These are phyloP conservation scores for Hypselothyrea guttata DNA, from an alignment of 2,888 invertebrate species.

Conservation along the genomic window DNA sequence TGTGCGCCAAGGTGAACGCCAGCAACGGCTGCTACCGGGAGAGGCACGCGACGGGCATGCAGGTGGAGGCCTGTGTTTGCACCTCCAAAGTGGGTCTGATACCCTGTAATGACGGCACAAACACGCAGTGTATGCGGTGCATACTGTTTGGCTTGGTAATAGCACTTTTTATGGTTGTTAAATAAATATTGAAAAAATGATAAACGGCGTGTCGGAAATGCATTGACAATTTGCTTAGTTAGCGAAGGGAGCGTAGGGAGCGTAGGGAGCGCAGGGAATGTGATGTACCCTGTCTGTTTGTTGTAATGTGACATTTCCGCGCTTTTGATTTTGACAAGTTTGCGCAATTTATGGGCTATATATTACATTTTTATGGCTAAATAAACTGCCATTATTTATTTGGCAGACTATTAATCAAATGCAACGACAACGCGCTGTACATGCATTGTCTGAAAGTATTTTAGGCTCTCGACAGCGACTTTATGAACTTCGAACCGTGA, in stretches of 20 bases:
- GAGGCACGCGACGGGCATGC: conserved; percentile 82
- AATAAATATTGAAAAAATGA: conserved; percentile 48
- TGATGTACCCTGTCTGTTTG: conserved; percentile 6
- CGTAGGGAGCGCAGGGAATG: background rate
- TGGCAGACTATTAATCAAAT: conserved; percentile 60
- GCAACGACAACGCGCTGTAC: conserved; percentile 31
- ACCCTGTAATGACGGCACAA: conserved; percentile 82
- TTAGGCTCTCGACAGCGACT: background rate
- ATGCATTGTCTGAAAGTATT: conserved; percentile 20
- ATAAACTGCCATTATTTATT: conserved; percentile 65
- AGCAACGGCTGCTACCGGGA: conserved; percentile 85
- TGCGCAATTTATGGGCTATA: conserved; percentile 49
- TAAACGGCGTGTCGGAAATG: conserved; percentile 26
- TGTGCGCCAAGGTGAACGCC: conserved; percentile 86
- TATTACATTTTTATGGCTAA: conserved; percentile 50
- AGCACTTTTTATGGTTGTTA: conserved; percentile 33
- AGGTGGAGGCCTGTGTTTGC: conserved; percentile 84
- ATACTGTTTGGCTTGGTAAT: conserved; percentile 45
- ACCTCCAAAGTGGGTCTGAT: conserved; percentile 79
- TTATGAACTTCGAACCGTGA: too few species aligned
- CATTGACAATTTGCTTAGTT: conserved; percentile 38
- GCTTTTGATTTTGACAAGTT: conserved; percentile 65
- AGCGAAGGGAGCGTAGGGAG: background rate
- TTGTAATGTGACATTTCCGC: conserved; percentile 60
- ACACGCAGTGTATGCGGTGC: conserved; percentile 1